Evolutionary conservation across 2,113 vertebrate species (phyloP), one percentile per base, ranked within the genome.

Genomic region (Thermophis baileyi): DNA sequence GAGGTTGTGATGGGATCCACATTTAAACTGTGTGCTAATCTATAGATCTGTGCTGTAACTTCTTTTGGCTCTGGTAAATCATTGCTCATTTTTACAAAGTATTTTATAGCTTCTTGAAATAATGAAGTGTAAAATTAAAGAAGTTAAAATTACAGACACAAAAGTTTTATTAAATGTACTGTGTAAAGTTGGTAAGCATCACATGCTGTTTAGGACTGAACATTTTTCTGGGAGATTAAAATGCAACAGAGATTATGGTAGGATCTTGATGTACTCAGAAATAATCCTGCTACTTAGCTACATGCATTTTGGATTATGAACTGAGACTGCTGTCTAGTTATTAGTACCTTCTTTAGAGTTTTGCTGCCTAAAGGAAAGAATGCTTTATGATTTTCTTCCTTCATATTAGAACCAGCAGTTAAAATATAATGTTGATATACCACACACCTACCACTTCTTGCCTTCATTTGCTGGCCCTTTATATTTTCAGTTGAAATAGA

Each of bases 21-120:
- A 96, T 94, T 97, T 95, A 97, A 97, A 97, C 96, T 94, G 91
- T 93, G 60, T 93, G 74, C 94, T 97, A 97, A 97, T 97, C 95
- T 95, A 95, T 95, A 95, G 94, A 94, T 97, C 94, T 96, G 87
- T 93, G 92, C 89, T 92, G n/a, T 95, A 85, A 91, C 91, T 97
- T 97, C 95, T 46, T 93, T 91, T 93, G 69, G 53, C 74, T 96
- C 89, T 0, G 0, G 90, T 94, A 95, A 97, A 97, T 96, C 93
- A 95, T 95, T 96, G 94, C 93, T 97, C 93, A 87, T 89, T 94
- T 88, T 47, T 89, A 89, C 89, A 95, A 93, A 93, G 44, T 55
- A 95, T 95, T 94, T 96, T 94, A 95, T 94, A 91, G 50, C 18
- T 60, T 51, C 95, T 50, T 24, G 81, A 94, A 87, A 93, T 95